These are phyloP conservation scores for Dicaeum eximium DNA, from an alignment of 2,113 vertebrate species.

Conservation along the genomic window DNA sequence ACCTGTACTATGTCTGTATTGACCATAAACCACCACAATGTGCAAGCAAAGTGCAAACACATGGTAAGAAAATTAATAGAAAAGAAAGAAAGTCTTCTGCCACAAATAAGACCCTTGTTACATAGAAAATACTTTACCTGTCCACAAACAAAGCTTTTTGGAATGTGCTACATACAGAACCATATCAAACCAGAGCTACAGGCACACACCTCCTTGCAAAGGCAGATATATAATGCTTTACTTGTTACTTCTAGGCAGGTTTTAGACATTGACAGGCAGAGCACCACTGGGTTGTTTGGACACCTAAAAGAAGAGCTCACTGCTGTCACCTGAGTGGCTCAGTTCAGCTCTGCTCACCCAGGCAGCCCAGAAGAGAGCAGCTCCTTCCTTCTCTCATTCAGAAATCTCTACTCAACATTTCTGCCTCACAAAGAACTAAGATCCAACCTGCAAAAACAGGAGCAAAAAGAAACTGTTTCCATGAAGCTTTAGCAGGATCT, in stretches of 20 bases:
- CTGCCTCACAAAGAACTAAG: not conserved
- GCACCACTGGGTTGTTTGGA: not conserved
- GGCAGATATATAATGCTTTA: not conserved
- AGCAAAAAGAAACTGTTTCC: not conserved
- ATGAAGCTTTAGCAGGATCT: not conserved
- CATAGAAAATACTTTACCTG: not conserved
- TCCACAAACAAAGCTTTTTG: not conserved
- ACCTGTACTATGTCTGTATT: not conserved
- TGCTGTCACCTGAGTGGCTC: not conserved
- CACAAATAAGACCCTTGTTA: not conserved
- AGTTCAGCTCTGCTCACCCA: not conserved
- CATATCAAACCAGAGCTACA: fast-evolving
- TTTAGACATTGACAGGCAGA: not conserved
- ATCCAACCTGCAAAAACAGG: not conserved
- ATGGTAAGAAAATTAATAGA: not conserved
- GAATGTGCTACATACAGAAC: not conserved
- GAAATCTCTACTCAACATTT: not conserved
- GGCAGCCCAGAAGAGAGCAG: not conserved
- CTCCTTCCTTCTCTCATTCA: not conserved
- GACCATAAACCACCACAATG: not conserved
- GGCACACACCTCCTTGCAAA: not conserved
- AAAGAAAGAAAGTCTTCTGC: not conserved
- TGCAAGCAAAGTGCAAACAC: not conserved
- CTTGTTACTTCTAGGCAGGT: not conserved
- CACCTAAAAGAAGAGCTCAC: not conserved